Base-by-base conservation (phyloP, 1,140 invertebrate species). In the Anastatus disparis region DNA sequence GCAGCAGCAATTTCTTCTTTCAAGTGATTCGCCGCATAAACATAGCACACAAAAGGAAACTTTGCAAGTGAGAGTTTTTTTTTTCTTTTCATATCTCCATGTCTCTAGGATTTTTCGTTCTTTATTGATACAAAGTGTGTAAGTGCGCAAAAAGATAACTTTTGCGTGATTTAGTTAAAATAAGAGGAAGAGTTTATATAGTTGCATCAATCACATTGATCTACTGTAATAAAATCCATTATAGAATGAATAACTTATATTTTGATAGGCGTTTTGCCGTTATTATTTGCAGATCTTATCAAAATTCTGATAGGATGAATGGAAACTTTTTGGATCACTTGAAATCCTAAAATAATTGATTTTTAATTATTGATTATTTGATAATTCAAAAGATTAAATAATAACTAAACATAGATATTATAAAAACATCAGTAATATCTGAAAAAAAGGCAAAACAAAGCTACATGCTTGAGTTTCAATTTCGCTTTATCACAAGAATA, bases 31-130 rank as follows among this genome's bases (percentile, higher is more conserved):
- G 46, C 68, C 26, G 58, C 56, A 55, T 31, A 40, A 53, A 44
- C 72, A 40, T 58, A n/a, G 58, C 68, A 70, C 56, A 61, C 61
- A 62, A 76, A 77, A 50, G 67, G 35, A 56, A 70, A 63, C 50
- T n/a, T n/a, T n/a, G n/a, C n/a, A n/a, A n/a, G n/a, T n/a, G n/a
- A n/a, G 8, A 3, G 26, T 13, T 55, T 15, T 2, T 6, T 38
- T 40, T 24, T 31, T 52, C 22, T 44, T 35, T 56, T 52, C 22
- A 1, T 44, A 38, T 44, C 40, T 56, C 24, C 12, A 22, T 44
- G 38, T 8, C 9, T 35, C 27, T 53, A 22, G n/a, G n/a, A n/a
- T n/a, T n/a, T n/a, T n/a, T n/a, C n/a, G n/a, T n/a, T n/a, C n/a
- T n/a, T n/a, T n/a, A n/a, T n/a, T n/a, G n/a, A n/a, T n/a, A n/a